Conservation (phyloP, 2,888 invertebrate genomes). For the Melinaea marsaeus region DNA sequence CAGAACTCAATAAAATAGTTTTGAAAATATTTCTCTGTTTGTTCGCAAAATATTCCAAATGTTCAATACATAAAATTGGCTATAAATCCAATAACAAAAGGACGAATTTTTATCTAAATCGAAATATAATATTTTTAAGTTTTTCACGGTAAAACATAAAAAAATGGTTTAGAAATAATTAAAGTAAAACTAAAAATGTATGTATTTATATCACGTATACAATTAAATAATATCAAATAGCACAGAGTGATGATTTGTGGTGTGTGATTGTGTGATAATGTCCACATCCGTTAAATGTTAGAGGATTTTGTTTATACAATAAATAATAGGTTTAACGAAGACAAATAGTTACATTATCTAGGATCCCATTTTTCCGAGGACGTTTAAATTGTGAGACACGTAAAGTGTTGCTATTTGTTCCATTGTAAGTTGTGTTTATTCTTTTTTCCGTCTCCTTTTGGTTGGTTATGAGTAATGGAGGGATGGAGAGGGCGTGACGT, state of each 20-base stretch:
- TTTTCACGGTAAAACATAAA: no score
- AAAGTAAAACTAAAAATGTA: neutral
- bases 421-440: conserved; percentile 66
- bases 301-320: conserved; percentile 7
- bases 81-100: no score
- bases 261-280: neutral
- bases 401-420: conserved; percentile 71
- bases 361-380: conserved; percentile 59
- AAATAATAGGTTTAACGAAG: conserved; percentile 56
- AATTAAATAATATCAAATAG: neutral
- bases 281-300: conserved; percentile 6
- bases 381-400: conserved; percentile 68
- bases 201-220: neutral
- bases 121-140: no score
- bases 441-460: conserved; percentile 55
- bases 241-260: neutral
- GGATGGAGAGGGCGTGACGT: conserved; percentile 52
- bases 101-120: no score
- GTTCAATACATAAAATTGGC: no score
- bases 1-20: no score
- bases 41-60: no score
- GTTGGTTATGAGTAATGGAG: conserved; percentile 64
- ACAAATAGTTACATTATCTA: conserved; percentile 65
- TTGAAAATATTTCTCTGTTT: no score
- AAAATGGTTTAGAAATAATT: no score